Evolutionary conservation across 2,888 invertebrate species (phyloP).

Genomic region (Tetragonula carbonaria): DNA sequence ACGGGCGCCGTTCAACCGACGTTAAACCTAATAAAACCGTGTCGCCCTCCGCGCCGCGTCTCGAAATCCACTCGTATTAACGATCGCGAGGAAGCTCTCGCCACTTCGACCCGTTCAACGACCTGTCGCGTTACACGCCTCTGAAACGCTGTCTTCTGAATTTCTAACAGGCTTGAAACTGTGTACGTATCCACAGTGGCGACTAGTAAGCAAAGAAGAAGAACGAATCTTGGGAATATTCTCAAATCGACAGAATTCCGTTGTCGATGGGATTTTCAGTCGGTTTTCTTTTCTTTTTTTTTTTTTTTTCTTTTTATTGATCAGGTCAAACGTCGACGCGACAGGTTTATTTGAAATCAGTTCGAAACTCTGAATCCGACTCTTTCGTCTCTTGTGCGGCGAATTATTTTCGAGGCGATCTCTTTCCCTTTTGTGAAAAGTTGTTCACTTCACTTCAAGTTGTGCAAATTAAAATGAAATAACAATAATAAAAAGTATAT

Average conservation of each 20-base stretch:
- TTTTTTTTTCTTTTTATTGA: too few species aligned
- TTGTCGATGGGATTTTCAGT: conserved; percentile 3
- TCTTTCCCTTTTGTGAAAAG: too few species aligned
- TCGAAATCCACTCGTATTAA: conserved; percentile 60
- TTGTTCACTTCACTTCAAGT: too few species aligned
- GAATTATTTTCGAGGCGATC: too few species aligned
- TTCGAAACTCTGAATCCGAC: conserved; percentile 19
- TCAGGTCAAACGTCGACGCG: neutral
- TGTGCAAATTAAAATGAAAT: too few species aligned
- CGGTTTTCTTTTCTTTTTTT: neutral
- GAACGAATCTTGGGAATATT: conserved; percentile 21
- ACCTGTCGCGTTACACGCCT: conserved; percentile 14
- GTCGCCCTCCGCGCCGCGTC: conserved; percentile 35
- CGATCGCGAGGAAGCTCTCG: conserved; percentile 36
- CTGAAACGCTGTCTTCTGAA: conserved; percentile 20
- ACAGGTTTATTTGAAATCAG: conserved; percentile 16
- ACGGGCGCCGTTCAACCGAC: conserved; percentile 54
- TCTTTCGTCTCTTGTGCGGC: neutral
- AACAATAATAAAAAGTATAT: too few species aligned
- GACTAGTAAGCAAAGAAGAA: neutral
- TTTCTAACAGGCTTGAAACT: conserved; percentile 25
- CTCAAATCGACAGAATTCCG: conserved; percentile 17
- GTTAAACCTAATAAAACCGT: conserved; percentile 66
- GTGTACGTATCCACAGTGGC: neutral
- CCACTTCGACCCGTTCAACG: neutral